Evolutionary conservation across 2,797 vertebrate genomes (phyloP), one percentile per base, ranked within the genome.

Genomic region (Enteromius afrohamiltoni): DNA sequence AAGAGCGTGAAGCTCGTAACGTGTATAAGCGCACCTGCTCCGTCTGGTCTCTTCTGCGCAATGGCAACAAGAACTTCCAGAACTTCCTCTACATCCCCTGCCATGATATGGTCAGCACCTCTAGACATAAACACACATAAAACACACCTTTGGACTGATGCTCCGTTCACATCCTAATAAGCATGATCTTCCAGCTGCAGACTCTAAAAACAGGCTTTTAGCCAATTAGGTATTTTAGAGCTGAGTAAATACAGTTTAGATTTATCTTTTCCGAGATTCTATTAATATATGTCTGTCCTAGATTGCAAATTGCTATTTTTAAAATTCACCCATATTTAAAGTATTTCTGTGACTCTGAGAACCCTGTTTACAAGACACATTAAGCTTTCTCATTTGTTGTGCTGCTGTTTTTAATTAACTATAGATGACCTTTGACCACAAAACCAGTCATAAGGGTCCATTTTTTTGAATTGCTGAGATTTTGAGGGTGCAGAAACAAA

Each of bases 31-130:
- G 96, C 81, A 97, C 97, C 37, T 99, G 98, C 92, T 99, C 98
- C 0, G 95, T 97, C 64, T 99, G 98, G 98, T 99, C 98, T 16
- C 95, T 99, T 76, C 95, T 99, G 37, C 95, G 98, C 83, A 94
- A 95, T 0, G 97, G 97, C 91, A 99, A 99, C 92, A 99, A 98
- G 94, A 99, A 98, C 93, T 99, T 99, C 89, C 97, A 99, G 92
- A 99, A 99, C 88, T 97, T 99, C 83, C 97, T 99, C 83, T 99
- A 99, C 74, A 97, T 98, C 90, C 96, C 98, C 0, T 94, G 96
- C 53, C 96, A 96, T 0, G 98, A 99, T 85, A 95, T 97, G 96
- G 98, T 98, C 91, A 91, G 76, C 6, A 16, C 55, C 19, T 45
- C 29, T 34, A 68, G 1, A 37, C 23, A 26, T 3, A 45, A 8